These are phyloP conservation scores for Brassicogethes aeneus DNA, from an alignment of 2,888 invertebrate species.

Conservation along the genomic window DNA sequence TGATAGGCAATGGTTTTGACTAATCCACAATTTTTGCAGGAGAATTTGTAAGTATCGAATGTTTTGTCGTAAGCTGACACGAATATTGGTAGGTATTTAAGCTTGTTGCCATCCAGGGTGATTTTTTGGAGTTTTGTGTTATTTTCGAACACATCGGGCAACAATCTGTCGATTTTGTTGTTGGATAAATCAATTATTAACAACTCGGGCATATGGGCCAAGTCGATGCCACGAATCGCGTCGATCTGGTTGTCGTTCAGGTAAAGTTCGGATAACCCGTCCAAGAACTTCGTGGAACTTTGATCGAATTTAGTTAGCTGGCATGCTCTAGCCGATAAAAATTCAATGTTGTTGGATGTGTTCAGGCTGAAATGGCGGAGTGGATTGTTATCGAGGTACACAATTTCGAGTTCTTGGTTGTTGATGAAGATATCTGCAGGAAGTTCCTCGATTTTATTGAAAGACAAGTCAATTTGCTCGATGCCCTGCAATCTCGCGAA, in stretches of 20 bases:
- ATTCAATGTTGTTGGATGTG: conserved; percentile 53
- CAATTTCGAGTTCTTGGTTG: conserved; percentile 56
- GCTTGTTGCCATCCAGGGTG: conserved; percentile 59
- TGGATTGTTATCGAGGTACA: conserved; percentile 62
- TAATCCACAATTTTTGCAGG: conserved; percentile 65
- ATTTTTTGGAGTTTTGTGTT: conserved; percentile 62
- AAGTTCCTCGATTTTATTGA: conserved; percentile 56
- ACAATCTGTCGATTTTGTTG: conserved; percentile 60
- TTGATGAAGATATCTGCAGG: conserved; percentile 56
- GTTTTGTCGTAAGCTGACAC: conserved; percentile 13
- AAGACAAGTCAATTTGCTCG: conserved; percentile 63
- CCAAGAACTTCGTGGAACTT: conserved; percentile 56
- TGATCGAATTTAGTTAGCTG: conserved; percentile 56
- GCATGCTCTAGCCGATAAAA: conserved; percentile 61
- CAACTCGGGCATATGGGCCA: conserved; percentile 55
- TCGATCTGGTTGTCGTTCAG: conserved; percentile 61
- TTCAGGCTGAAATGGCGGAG: conserved; percentile 54
- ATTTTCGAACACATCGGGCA: conserved; percentile 57
- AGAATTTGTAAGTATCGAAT: conserved; percentile 42
- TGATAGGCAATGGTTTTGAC: conserved; percentile 45
- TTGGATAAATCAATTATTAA: conserved; percentile 64
- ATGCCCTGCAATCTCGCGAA: conserved; percentile 57
- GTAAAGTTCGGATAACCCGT: conserved; percentile 54
- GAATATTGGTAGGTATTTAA: conserved; percentile 62
- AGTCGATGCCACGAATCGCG: conserved; percentile 60